Percentiles rank a stretch among this genome's conserved stretches.
Evolutionary conservation across 35 echinoderm and acorn worm genomes (phyloP).

Genomic region (Acanthaster planci): DNA sequence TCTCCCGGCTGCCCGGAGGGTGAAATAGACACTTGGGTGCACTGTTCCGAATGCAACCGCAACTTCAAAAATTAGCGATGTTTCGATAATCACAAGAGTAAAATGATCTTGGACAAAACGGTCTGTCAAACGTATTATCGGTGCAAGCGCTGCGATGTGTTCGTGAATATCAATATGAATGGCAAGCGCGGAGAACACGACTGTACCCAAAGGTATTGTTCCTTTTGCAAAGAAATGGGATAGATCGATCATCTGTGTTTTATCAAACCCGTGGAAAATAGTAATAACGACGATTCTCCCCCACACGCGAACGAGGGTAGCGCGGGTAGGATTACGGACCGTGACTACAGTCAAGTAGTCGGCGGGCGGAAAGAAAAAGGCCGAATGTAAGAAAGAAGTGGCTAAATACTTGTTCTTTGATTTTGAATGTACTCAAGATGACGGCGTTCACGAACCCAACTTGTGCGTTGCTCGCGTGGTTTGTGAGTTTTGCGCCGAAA

Average conservation of each 20-base stretch:
- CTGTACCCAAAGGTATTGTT: conserved; percentile 31
- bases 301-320: neutral
- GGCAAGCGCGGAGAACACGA: conserved; percentile 2
- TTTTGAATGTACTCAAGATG: conserved; percentile 67
- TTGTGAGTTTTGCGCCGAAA: conserved; percentile 31
- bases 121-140: conserved; percentile 35
- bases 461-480: conserved; percentile 58
- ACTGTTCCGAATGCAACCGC: conserved; percentile 31
- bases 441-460: conserved; percentile 46
- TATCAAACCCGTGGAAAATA: conserved; percentile 10
- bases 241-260: conserved; percentile 32
- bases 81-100: conserved; percentile 30
- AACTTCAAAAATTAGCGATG: conserved; percentile 43
- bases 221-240: conserved; percentile 9
- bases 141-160: conserved; percentile 30
- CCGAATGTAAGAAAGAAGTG: neutral
- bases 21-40: neutral
- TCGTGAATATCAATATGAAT: neutral
- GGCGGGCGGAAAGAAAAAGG: neutral
- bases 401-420: conserved; percentile 76
- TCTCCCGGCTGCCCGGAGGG: neutral
- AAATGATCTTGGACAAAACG: neutral
- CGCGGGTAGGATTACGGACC: neutral
- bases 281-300: neutral
- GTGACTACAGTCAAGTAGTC: neutral